These are phyloP conservation scores for Noctua comes DNA, from an alignment of 2,888 invertebrate genomes.

Conservation along the genomic window DNA sequence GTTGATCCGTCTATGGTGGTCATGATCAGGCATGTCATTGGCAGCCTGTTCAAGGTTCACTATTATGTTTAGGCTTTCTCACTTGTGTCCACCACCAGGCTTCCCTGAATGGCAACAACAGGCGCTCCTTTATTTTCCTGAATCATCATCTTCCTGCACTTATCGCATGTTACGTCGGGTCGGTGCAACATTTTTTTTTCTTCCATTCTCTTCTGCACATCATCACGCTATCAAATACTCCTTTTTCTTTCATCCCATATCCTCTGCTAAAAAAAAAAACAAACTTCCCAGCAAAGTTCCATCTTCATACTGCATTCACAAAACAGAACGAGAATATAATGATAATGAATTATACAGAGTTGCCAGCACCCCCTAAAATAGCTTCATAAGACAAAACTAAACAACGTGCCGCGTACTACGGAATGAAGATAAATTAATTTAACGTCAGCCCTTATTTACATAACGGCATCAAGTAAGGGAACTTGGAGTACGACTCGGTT, in stretches of 20 bases:
- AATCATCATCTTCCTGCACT: too few relatives aligned
- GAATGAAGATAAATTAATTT: conserved; percentile 71
- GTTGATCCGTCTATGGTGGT: too few relatives aligned
- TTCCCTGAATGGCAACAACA: not conserved
- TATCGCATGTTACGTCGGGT: too few relatives aligned
- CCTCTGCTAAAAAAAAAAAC: not conserved
- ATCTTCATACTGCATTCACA: conserved; percentile 41
- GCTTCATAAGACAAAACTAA: conserved; percentile 69
- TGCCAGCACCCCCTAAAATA: conserved; percentile 60
- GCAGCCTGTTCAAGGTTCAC: not conserved
- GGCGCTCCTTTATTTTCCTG: not conserved
- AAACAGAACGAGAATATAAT: conserved; percentile 55
- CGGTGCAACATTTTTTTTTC: too few relatives aligned
- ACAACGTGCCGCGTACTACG: conserved; percentile 64
- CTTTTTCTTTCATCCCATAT: too few relatives aligned
- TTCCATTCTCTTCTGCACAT: too few relatives aligned
- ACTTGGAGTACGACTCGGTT: conserved; percentile 36
- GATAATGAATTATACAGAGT: conserved; percentile 64
- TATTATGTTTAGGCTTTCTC: too few relatives aligned
- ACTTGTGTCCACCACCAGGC: too few relatives aligned
- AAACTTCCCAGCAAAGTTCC: conserved; percentile 7
- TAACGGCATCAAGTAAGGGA: conserved; percentile 61
- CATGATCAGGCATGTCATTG: not conserved
- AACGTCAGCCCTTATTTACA: conserved; percentile 69
- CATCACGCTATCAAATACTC: too few relatives aligned